Conservation (phyloP, 2,888 invertebrate species). For the Polymixis flavicincta region DNA sequence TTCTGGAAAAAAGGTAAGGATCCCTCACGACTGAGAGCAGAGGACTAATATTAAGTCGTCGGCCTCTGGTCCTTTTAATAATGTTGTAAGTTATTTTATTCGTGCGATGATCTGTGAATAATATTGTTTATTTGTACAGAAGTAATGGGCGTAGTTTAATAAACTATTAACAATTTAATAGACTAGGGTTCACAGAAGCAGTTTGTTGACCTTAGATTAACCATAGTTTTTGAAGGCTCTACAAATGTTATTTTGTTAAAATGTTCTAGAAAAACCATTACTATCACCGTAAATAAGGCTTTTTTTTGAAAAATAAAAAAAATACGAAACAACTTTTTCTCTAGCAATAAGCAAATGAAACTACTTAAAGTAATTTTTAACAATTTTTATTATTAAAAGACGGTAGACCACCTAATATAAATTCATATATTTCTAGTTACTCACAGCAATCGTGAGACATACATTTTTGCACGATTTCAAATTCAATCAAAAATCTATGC, state of each 20-base stretch:
- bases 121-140: not conserved
- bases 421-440: not conserved
- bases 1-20: slow-evolving; percentile 71
- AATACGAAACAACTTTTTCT: not conserved
- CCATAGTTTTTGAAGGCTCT: too few species aligned
- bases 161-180: too few species aligned
- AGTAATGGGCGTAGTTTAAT: too few species aligned
- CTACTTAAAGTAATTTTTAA: not conserved
- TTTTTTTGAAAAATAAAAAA: too few species aligned
- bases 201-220: too few species aligned
- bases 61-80: slow-evolving; percentile 51
- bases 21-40: slow-evolving; percentile 45
- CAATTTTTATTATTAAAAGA: not conserved
- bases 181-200: too few species aligned
- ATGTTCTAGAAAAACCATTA: too few species aligned
- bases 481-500: not conserved
- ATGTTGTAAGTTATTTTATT: slow-evolving; percentile 31
- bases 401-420: not conserved
- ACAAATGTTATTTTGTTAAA: too few species aligned
- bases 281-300: too few species aligned
- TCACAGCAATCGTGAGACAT: not conserved
- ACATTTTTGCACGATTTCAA: not conserved
- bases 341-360: not conserved
- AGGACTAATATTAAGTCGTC: slow-evolving; percentile 64
- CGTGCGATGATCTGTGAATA: slow-evolving; percentile 1